A percentile compares a stretch with the other conserved stretches of the same genome.
These are phyloP conservation scores for Shargacucullia verbasci DNA, from an alignment of 2,888 invertebrate species.

Conservation along the genomic window DNA sequence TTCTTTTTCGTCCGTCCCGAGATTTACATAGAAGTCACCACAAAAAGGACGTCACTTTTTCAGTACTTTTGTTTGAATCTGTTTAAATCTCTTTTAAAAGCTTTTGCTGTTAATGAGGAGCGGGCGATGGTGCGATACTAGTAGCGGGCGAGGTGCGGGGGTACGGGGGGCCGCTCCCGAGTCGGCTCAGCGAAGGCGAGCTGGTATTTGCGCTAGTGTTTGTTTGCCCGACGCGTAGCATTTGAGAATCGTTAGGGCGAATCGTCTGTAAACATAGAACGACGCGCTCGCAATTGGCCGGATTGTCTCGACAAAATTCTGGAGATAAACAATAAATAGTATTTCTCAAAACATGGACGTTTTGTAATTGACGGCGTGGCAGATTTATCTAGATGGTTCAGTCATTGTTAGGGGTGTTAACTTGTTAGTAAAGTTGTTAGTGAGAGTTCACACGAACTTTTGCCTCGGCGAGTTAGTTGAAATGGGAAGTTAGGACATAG, in stretches of 20 bases:
- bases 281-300: constrained; percentile 80
- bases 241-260: constrained; percentile 87
- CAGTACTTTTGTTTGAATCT: constrained; percentile 84
- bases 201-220: constrained; percentile 79
- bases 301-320: constrained; percentile 82
- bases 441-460: constrained; percentile 84
- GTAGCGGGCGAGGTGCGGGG: constrained; percentile 53
- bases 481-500: constrained; percentile 81
- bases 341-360: constrained; percentile 84
- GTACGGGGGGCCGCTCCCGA: constrained; percentile 49
- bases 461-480: constrained; percentile 80
- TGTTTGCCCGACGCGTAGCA: constrained; percentile 85
- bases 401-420: constrained; percentile 87
- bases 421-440: constrained; percentile 87
- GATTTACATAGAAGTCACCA: constrained; percentile 85
- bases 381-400: constrained; percentile 87
- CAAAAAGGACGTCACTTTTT: constrained; percentile 84
- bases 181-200: constrained; percentile 62
- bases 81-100: constrained; percentile 84
- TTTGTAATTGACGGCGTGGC: constrained; percentile 84
- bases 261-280: constrained; percentile 83
- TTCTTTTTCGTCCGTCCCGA: constrained; percentile 76
- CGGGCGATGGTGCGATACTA: constrained; percentile 70
- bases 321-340: constrained; percentile 84
- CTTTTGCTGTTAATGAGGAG: constrained; percentile 84